Evolutionary conservation across 2,797 vertebrate genomes (phyloP).

Genomic region (Sitta carolinensis): DNA sequence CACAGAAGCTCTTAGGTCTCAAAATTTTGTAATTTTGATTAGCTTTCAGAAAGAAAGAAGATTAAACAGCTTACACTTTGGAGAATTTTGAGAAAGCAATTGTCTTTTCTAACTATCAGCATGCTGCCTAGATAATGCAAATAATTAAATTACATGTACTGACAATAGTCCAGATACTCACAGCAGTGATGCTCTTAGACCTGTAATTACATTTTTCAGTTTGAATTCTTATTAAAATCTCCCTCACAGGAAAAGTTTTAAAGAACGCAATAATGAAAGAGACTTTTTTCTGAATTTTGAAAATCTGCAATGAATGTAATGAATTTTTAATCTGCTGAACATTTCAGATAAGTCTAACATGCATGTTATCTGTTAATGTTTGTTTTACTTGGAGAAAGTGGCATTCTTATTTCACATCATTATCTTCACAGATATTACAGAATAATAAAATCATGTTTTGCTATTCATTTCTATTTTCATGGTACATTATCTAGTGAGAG

Average conservation of each 20-base stretch:
- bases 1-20: background rate
- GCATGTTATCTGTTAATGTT: background rate
- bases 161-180: background rate
- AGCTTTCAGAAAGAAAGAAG: background rate
- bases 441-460: slow-evolving; percentile 10
- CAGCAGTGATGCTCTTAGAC: background rate
- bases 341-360: background rate
- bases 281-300: background rate
- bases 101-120: background rate
- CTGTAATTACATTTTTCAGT: background rate
- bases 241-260: background rate
- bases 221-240: background rate
- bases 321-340: background rate
- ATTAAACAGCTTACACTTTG: background rate
- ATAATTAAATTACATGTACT: background rate
- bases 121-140: background rate
- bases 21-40: background rate
- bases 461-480: slow-evolving; percentile 16
- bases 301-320: background rate
- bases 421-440: background rate
- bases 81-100: background rate
- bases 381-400: background rate
- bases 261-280: background rate
- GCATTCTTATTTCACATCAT: background rate
- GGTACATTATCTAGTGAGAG: background rate